phyloP scores from a whole-genome alignment of 2,113 vertebrate species.

The Campylorhamphus procurvoides region DNA sequence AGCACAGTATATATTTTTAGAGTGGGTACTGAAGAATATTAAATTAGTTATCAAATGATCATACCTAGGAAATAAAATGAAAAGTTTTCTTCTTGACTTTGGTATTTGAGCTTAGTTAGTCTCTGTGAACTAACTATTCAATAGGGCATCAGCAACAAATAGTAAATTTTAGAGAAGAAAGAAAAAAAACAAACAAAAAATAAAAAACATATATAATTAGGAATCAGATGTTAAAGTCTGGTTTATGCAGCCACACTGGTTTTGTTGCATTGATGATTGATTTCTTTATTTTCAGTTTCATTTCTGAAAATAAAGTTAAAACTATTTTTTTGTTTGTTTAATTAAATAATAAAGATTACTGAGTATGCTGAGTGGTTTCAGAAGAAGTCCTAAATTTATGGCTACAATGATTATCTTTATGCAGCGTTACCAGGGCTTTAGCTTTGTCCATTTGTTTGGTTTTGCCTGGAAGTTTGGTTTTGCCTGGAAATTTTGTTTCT shows the following conservation, averaged over 20 bases:
- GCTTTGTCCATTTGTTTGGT: neutral
- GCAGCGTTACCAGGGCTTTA: neutral
- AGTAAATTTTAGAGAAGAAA: neutral
- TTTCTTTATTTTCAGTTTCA: neutral
- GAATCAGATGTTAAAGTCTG: neutral
- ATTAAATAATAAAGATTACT: neutral
- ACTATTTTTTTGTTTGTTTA: neutral
- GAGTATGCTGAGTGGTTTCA: neutral
- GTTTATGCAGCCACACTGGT: neutral
- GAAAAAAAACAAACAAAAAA: neutral
- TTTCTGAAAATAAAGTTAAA: neutral
- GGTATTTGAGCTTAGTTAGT: neutral
- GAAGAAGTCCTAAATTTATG: neutral
- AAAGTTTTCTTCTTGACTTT: neutral
- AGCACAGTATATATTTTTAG: neutral
- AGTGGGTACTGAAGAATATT: neutral
- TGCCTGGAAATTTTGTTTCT: neutral
- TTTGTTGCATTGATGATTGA: neutral
- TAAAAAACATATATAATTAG: neutral
- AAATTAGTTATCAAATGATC: neutral
- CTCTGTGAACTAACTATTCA: neutral
- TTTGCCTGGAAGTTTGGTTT: neutral
- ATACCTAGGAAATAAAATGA: neutral
- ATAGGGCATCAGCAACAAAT: rapidly evolving
- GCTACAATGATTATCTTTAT: neutral